These are phyloP conservation scores for Brenthis daphne DNA, from an alignment of 2,888 invertebrate species.

Conservation along the genomic window DNA sequence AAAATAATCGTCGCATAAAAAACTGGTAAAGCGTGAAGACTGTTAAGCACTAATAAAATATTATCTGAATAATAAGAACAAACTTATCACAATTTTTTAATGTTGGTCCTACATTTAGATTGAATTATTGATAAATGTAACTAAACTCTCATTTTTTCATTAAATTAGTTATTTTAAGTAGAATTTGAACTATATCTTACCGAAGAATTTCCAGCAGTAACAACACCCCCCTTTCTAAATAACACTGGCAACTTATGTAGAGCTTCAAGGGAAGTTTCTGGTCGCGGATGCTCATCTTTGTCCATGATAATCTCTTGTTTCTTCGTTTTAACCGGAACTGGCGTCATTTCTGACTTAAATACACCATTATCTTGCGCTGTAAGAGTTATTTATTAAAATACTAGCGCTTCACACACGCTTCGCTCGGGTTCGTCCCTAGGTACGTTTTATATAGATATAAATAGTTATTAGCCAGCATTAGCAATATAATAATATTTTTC, in stretches of 20 bases:
- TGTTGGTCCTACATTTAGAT: not conserved
- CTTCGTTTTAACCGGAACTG: slow-evolving; percentile 87
- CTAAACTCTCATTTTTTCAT: too few species aligned
- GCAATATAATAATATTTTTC: too few species aligned
- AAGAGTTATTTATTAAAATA: not conserved
- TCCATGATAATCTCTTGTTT: slow-evolving; percentile 89
- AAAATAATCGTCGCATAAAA: too few species aligned
- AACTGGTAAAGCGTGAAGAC: too few species aligned
- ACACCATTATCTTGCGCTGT: slow-evolving; percentile 92
- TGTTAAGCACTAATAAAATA: too few species aligned
- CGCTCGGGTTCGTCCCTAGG: too few species aligned
- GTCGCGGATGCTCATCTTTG: slow-evolving; percentile 96
- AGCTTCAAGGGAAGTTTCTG: slow-evolving; percentile 91
- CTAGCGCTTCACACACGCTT: not conserved
- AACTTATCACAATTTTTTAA: too few species aligned
- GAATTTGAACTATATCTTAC: slow-evolving; percentile 77
- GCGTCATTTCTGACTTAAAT: slow-evolving; percentile 94
- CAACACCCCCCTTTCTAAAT: slow-evolving; percentile 96
- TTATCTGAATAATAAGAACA: too few species aligned
- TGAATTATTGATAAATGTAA: not conserved
- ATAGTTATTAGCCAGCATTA: too few species aligned
- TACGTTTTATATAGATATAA: too few species aligned
- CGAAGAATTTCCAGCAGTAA: slow-evolving; percentile 97
- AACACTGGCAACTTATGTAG: slow-evolving; percentile 93
- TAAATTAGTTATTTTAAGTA: too few species aligned